phyloP scores from a whole-genome alignment of 2,113 vertebrate genomes.

The Entomyzon cyanotis region DNA sequence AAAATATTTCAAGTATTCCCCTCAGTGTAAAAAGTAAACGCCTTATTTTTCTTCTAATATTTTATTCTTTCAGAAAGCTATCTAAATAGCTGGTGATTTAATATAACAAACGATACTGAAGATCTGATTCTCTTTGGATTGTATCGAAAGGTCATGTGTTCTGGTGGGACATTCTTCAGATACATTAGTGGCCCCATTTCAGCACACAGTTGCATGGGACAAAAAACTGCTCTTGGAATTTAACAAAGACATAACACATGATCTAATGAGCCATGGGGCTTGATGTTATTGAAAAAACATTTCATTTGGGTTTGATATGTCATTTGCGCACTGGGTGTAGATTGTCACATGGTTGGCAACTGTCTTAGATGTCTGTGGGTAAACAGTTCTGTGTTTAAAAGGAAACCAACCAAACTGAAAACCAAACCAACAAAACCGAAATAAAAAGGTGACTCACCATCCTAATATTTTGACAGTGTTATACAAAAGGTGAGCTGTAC shows the following conservation, averaged over 20 bases:
- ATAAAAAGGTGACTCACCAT: not conserved
- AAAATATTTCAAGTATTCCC: not conserved
- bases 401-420: not conserved
- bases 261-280: not conserved
- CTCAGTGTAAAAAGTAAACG: not conserved
- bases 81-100: not conserved
- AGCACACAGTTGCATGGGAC: not conserved
- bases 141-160: not conserved
- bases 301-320: not conserved
- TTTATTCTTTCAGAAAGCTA: not conserved
- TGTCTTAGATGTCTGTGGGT: not conserved
- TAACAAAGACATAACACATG: not conserved
- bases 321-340: not conserved
- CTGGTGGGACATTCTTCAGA: not conserved
- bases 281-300: not conserved
- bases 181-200: not conserved
- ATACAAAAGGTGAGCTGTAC: not conserved
- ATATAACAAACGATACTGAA: not conserved
- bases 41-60: not conserved
- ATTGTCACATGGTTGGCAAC: not conserved
- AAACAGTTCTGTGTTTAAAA: not conserved
- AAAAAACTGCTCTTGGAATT: not conserved
- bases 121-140: not conserved
- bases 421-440: not conserved
- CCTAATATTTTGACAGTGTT: not conserved